A percentile compares a stretch with the other conserved stretches of the same genome.
Evolutionary conservation across 2,888 invertebrate genomes (phyloP).

Genomic region (Drosophila testacea): DNA sequence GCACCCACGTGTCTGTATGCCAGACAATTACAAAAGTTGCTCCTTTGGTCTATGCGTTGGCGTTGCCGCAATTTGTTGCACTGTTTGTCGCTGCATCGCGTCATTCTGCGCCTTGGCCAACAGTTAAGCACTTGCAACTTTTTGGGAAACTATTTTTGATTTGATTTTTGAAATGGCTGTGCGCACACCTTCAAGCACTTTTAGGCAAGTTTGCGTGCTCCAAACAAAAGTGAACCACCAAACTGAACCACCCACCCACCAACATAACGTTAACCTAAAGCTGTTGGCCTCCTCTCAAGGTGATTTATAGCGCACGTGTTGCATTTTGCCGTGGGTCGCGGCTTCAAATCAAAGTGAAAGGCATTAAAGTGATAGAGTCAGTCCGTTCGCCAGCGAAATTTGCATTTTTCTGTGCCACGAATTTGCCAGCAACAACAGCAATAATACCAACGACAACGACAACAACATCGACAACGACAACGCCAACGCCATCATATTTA

Average conservation of each 20-base stretch:
- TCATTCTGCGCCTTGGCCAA: conserved; percentile 45
- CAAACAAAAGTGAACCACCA: conserved; percentile 4
- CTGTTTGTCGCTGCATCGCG: conserved; percentile 69
- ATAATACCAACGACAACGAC: conserved; percentile 10
- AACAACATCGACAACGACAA: conserved; percentile 23
- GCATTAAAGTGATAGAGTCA: conserved; percentile 73
- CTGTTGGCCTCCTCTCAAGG: conserved; percentile 38
- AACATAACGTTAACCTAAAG: conserved; percentile 7
- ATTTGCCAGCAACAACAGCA: conserved; percentile 31
- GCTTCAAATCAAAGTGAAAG: conserved; percentile 75
- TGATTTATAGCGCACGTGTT: conserved; percentile 80
- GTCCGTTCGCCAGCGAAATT: conserved; percentile 58
- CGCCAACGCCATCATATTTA: conserved; percentile 59
- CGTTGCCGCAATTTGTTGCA: conserved; percentile 72
- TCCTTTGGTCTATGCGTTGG: conserved; percentile 19
- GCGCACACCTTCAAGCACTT: conserved; percentile 49
- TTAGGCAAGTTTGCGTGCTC: conserved; percentile 36
- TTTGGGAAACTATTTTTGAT: conserved; percentile 75
- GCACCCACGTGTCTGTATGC: conserved; percentile 70
- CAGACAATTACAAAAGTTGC: conserved; percentile 29
- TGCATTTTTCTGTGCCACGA: conserved; percentile 69
- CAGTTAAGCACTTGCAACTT: conserved; percentile 78
- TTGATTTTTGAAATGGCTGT: conserved; percentile 75
- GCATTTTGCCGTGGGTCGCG: conserved; percentile 60
- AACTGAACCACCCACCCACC: conserved; percentile 4